Evolutionary conservation across 2,888 invertebrate genomes (phyloP), one percentile per base, ranked within the genome.

Genomic region (Phalera bucephala): DNA sequence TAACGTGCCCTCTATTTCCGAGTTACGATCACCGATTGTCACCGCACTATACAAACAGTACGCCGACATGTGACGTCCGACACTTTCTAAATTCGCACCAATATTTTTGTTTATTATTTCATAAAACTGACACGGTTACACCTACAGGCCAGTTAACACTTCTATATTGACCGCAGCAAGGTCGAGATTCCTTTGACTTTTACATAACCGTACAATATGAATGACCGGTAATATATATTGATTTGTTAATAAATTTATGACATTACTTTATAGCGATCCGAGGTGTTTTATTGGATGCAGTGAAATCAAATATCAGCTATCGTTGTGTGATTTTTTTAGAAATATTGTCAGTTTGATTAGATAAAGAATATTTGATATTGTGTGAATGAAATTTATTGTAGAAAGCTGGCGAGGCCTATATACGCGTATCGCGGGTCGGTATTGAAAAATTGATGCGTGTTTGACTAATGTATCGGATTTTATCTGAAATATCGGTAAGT

Each of bases 221-320:
- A 50, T 41, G 39, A 34, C 40, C 52, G 51, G 48, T 66, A 72
- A 78, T 72, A 78, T 83, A 82, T 84, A 84, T 82, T 69, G 80
- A 69, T 80, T 79, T 73, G 83, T 80, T 80, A 83, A 84, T 82
- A 79, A 81, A 82, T 83, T 80, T 84, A 83, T 76, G 71, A 64
- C 64, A 66, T 50, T 64, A 65, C 63, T 75, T 64, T 64, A 56
- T 51, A 28, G 30, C 23, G 33, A 40, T 55, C 29, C 28, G 38
- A 42, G 44, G 64, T 68, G 72, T 71, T 77, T 77, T 78, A 77
- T 78, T 72, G 62, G 27, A 12, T 15, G 11, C 44, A 62, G 72
- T 69, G 73, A 76, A 75, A 76, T 71, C 67, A 58, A 58, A 52
- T 54, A 57, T 60, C 49, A 49, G 43, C 45, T 45, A 51, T 33